Conservation (phyloP, 1,140 invertebrate species). For the Patella vulgata region DNA sequence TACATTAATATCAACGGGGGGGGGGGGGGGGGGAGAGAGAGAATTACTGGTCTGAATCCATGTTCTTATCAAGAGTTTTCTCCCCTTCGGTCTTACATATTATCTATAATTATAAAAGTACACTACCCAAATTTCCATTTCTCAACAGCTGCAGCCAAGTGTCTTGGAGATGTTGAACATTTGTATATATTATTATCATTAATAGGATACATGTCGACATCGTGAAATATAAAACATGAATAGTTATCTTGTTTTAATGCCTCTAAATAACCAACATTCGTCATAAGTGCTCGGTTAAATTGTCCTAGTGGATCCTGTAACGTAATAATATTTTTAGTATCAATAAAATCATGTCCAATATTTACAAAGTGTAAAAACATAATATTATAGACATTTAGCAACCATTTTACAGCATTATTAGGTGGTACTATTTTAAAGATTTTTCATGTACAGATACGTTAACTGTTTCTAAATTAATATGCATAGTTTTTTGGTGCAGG, state of each 20-base stretch:
- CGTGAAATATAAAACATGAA: slow-evolving; percentile 94
- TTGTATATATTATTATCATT: slow-evolving; percentile 90
- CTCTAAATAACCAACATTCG: slow-evolving; percentile 93
- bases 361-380: no score
- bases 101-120: background rate
- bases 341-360: no score
- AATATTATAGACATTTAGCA: no score
- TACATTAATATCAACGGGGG: background rate
- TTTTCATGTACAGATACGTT: no score
- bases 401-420: no score
- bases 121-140: slow-evolving; percentile 5
- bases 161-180: slow-evolving; percentile 74
- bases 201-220: slow-evolving; percentile 91
- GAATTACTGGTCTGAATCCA: background rate
- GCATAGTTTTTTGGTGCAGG: no score
- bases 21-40: background rate
- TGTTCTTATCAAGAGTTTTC: no score
- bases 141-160: slow-evolving; percentile 81
- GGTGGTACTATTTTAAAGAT: no score
- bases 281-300: slow-evolving; percentile 91
- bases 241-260: slow-evolving; percentile 77
- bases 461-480: no score
- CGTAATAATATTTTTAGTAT: no score
- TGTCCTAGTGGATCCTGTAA: no score
- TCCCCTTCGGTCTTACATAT: background rate